Evolutionary conservation across 2,113 vertebrate species (phyloP), one percentile per base, ranked within the genome.

Genomic region (Bucco capensis): DNA sequence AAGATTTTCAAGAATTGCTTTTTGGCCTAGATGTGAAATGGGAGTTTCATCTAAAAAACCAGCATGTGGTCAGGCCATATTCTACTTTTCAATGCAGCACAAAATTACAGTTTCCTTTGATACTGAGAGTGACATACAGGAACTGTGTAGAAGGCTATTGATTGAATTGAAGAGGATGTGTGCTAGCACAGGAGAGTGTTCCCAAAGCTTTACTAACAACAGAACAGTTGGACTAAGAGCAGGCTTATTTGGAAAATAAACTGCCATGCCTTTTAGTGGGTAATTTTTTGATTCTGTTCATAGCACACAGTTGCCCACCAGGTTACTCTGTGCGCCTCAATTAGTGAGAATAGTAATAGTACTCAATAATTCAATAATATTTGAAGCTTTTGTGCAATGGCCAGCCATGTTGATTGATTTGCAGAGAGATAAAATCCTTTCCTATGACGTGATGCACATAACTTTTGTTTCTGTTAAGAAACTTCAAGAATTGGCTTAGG

Each of bases 221-320:
- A 83, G 44, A 62, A 40, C 23, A 25, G 19, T 47, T 40, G 67
- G 35, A 19, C 21, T 88, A 77, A 31, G 21, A 65, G 18, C 27
- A 83, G 24, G 13, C 7, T 83, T 51, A 65, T 44, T 83, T 3
- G 2, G 21, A 62, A 86, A 83, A 27, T 15, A 62, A 54, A 42
- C 10, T 21, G 15, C 2, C 14, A 1, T 38, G 5, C 0, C 42
- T 79, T 76, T 70, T 35, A 9, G 19, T 2, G 6, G 2, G 3
- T 47, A 12, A 17, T 47, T 57, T 66, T 77, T 80, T 57, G 0
- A 33, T 78, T 84, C 27, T 64, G 2, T 80, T 86, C 2, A 2
- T 35, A 64, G 24, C 22, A 25, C 0, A 0, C 17, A 57, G 6
- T 46, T 1, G 2, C 4, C 14, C 14, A 19, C 5, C 14, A 56